Evolutionary conservation across 2,797 vertebrate genomes (phyloP).

Genomic region (Trachops cirrhosus): DNA sequence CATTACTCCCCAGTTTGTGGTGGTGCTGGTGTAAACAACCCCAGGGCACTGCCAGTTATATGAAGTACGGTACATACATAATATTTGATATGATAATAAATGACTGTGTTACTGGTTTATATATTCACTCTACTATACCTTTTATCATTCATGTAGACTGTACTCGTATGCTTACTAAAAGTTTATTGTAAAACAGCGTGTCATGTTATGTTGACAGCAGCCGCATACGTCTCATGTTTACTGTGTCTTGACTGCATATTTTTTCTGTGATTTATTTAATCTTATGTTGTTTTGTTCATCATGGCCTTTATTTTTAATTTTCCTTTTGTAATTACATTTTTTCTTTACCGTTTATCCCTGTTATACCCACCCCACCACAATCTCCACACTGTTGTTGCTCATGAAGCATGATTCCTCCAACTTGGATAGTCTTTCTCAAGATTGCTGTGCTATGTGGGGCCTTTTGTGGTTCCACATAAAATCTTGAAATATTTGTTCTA

Average conservation of each 20-base stretch:
- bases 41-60: neutral
- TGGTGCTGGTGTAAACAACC: neutral
- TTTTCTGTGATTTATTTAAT: neutral
- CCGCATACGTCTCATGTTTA: neutral
- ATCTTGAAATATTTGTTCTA: neutral
- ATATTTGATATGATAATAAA: neutral
- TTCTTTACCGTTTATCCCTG: too few relatives aligned
- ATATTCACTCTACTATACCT: neutral
- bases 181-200: neutral
- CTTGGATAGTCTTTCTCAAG: neutral
- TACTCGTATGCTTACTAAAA: neutral
- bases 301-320: neutral
- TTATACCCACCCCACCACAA: too few relatives aligned
- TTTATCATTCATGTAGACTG: neutral
- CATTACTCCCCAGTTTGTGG: neutral
- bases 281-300: neutral
- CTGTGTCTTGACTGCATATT: neutral
- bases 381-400: too few relatives aligned
- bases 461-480: neutral
- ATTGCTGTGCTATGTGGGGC: neutral
- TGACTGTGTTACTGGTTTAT: neutral
- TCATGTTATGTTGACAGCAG: neutral
- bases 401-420: neutral
- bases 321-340: too few relatives aligned
- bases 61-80: neutral